phyloP scores from a whole-genome alignment of 2,888 invertebrate species.

The Eupithecia dodoneata region DNA sequence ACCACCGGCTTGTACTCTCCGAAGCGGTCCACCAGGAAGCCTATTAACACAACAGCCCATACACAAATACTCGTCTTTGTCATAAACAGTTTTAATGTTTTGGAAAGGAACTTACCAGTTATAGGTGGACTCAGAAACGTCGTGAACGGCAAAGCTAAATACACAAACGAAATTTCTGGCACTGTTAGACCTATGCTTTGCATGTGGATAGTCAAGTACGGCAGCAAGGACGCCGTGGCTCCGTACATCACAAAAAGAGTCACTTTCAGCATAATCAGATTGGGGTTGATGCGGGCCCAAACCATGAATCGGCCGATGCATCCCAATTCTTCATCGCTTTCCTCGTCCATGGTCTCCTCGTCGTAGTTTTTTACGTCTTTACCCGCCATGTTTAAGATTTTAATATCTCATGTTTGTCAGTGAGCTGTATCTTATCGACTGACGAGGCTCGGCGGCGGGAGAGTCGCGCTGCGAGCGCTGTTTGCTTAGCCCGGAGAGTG shows the following conservation, averaged over 20 bases:
- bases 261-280: slow-evolving; percentile 91
- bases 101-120: slow-evolving; percentile 84
- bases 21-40: slow-evolving; percentile 93
- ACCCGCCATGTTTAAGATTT: slow-evolving; percentile 66
- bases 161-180: slow-evolving; percentile 94
- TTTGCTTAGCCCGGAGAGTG: slow-evolving; percentile 63
- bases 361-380: slow-evolving; percentile 78
- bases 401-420: slow-evolving; percentile 71
- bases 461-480: slow-evolving; percentile 63
- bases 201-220: slow-evolving; percentile 96
- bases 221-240: slow-evolving; percentile 92
- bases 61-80: slow-evolving; percentile 22
- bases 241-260: slow-evolving; percentile 93
- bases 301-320: slow-evolving; percentile 76
- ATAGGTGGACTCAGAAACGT: slow-evolving; percentile 94
- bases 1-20: slow-evolving; percentile 94
- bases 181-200: slow-evolving; percentile 94
- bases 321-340: slow-evolving; percentile 67
- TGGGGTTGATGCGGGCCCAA: slow-evolving; percentile 87
- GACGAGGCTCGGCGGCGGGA: slow-evolving; percentile 66
- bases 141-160: slow-evolving; percentile 93
- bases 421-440: slow-evolving; percentile 79
- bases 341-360: slow-evolving; percentile 78
- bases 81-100: slow-evolving; percentile 14
- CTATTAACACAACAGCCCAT: slow-evolving; percentile 72